Percentiles rank a stretch among this genome's conserved stretches.
phyloP scores from a whole-genome alignment of 2,113 vertebrate species.

The Haliaeetus leucogaster region DNA sequence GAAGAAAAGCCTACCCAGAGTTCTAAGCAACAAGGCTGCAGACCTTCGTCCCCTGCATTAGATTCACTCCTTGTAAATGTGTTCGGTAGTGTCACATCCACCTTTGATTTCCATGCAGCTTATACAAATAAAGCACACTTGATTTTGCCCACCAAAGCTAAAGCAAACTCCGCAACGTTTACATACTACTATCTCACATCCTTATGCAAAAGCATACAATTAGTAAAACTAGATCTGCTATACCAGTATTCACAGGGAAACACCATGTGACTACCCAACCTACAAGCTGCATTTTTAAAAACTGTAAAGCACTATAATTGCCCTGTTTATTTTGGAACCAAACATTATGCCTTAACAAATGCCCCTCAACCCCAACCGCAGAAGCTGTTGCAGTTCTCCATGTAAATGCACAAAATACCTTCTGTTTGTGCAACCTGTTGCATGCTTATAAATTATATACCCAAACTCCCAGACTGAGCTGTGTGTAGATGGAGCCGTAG shows the following conservation, averaged over 20 bases:
- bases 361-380: not conserved
- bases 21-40: not conserved
- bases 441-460: not conserved
- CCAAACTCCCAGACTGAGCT: not conserved
- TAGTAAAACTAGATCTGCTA: not conserved
- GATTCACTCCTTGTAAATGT: rapidly evolving
- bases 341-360: not conserved
- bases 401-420: not conserved
- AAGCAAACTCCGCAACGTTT: not conserved
- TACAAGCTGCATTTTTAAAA: not conserved
- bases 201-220: rapidly evolving
- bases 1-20: not conserved
- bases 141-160: not conserved
- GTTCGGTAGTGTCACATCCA: not conserved
- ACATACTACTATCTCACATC: not conserved
- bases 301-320: not conserved
- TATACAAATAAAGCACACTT: not conserved
- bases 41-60: not conserved
- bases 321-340: not conserved
- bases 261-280: not conserved
- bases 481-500: not conserved
- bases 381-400: not conserved
- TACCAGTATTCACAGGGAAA: not conserved
- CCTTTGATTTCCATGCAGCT: not conserved
- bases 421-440: not conserved